phyloP scores from a whole-genome alignment of 2,113 vertebrate species.

The Pogona vitticeps region DNA sequence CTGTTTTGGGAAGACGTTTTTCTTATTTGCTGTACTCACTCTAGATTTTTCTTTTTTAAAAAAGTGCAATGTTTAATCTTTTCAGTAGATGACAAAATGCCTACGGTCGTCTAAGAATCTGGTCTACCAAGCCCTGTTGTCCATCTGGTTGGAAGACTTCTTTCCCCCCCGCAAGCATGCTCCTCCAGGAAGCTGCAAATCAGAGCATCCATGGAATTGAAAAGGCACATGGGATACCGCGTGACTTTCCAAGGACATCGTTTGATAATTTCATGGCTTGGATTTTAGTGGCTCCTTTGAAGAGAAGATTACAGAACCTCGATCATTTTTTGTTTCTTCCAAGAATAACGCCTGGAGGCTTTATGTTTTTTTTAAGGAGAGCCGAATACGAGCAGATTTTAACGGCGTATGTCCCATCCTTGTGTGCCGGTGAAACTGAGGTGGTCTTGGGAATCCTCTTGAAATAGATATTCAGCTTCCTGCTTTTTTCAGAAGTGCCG shows the following conservation, averaged over 20 bases:
- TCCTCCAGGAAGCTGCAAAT: not conserved
- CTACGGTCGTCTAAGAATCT: not conserved
- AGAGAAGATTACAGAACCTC: not conserved
- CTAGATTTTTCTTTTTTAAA: not conserved
- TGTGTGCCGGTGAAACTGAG: not conserved
- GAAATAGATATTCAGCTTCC: not conserved
- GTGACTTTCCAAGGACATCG: not conserved
- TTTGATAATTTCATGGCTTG: not conserved
- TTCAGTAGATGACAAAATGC: conserved; percentile 58
- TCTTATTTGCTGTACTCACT: not conserved
- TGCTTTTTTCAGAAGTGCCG: not conserved
- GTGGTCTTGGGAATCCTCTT: not conserved
- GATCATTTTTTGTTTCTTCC: not conserved
- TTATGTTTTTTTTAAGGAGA: not conserved
- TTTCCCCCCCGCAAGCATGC: too few relatives aligned
- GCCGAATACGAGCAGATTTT: not conserved
- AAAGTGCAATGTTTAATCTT: not conserved
- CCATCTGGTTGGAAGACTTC: not conserved
- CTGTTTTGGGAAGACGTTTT: not conserved
- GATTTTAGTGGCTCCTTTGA: not conserved
- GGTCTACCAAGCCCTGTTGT: fast-evolving
- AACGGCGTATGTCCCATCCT: too few relatives aligned
- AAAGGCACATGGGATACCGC: too few relatives aligned
- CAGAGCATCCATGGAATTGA: not conserved
- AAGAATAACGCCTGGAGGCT: not conserved